A percentile compares a stretch with the other conserved stretches of the same genome.
Conservation (phyloP, 1,140 invertebrate species). For the Drosophila tropicalis region DNA sequence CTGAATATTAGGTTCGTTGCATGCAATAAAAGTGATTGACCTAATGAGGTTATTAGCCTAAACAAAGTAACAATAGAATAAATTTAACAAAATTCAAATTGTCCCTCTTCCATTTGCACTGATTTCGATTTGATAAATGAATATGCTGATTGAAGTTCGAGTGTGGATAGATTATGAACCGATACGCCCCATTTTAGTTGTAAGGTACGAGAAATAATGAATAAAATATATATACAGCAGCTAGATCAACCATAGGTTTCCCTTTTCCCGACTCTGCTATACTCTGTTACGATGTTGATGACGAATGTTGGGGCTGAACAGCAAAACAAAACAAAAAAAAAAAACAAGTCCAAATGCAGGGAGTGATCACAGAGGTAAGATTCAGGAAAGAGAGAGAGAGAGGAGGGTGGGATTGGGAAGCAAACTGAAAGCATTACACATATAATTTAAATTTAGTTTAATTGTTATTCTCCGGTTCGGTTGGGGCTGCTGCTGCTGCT, state of each 20-base stretch:
- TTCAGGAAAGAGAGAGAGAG: neutral
- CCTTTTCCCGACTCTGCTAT: neutral
- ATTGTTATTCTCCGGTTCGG: conserved; percentile 77
- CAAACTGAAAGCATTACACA: conserved; percentile 68
- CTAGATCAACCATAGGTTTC: neutral
- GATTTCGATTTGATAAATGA: too few relatives aligned
- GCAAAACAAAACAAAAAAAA: neutral
- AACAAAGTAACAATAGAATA: too few relatives aligned
- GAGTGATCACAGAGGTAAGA: conserved; percentile 5
- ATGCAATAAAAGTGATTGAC: too few relatives aligned
- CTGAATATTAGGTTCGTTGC: too few relatives aligned
- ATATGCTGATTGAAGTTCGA: too few relatives aligned
- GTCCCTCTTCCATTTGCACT: too few relatives aligned
- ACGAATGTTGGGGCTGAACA: conserved; percentile 49
- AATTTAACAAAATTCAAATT: too few relatives aligned
- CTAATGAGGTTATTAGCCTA: too few relatives aligned
- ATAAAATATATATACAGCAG: conserved; percentile 57
- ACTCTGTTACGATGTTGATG: conserved; percentile 49
- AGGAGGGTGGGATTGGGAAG: conserved; percentile 12
- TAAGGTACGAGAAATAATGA: neutral
- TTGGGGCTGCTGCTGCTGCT: conserved; percentile 31
- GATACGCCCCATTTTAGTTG: neutral
- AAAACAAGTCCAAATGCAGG: conserved; percentile 29
- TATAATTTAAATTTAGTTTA: conserved; percentile 83
- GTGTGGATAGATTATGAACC: neutral